phyloP scores from a whole-genome alignment of 2,113 vertebrate genomes.

The Brachypodius melanocephalos region DNA sequence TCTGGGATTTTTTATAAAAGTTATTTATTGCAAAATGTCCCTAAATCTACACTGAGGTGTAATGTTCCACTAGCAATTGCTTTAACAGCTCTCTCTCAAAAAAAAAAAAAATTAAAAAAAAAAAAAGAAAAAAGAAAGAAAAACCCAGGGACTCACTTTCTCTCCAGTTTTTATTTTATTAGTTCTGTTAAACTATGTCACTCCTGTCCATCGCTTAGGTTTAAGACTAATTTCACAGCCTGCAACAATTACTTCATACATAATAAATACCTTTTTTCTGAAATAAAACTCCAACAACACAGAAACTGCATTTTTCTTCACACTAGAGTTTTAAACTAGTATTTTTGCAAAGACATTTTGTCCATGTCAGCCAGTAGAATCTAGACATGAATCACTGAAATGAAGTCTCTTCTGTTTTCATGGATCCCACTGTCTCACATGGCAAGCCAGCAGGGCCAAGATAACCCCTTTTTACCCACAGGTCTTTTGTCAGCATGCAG shows the following conservation, averaged over 20 bases:
- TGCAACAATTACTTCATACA: conserved; percentile 19
- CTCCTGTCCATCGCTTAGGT: neutral
- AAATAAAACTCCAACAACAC: neutral
- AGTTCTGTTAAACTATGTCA: conserved; percentile 5
- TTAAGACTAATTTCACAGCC: conserved; percentile 12
- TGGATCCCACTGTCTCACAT: neutral
- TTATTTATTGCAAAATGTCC: conserved; percentile 34
- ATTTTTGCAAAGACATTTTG: neutral
- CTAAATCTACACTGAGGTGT: conserved; percentile 21
- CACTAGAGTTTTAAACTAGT: neutral
- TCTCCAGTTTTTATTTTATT: conserved; percentile 26
- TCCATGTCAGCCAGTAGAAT: neutral
- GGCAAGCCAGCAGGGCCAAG: neutral
- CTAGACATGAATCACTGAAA: neutral
- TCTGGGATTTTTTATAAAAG: neutral
- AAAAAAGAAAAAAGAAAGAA: neutral
- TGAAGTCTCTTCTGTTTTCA: neutral
- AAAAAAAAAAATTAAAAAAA: neutral
- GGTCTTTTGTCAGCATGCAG: neutral
- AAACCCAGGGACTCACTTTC: neutral
- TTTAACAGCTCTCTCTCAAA: conserved; percentile 46
- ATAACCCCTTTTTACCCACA: neutral
- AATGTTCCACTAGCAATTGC: conserved; percentile 32
- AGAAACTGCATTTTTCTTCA: neutral
- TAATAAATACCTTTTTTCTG: neutral